Percentiles rank a stretch among this genome's conserved stretches.
phyloP scores from a whole-genome alignment of 2,797 vertebrate genomes.

The Smutsia gigantea region DNA sequence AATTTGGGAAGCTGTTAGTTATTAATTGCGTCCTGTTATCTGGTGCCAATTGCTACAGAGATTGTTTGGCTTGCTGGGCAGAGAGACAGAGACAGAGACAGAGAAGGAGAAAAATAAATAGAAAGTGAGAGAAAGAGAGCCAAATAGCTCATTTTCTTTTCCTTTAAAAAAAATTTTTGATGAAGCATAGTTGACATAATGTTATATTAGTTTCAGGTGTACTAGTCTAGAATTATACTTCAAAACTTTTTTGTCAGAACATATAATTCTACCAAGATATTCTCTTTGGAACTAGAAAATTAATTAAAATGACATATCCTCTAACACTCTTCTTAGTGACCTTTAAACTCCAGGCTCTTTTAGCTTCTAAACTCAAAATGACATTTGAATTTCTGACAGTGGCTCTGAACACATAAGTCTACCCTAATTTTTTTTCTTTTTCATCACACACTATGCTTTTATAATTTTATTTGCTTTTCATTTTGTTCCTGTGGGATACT shows the following conservation, averaged over 20 bases:
- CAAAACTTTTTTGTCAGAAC: neutral
- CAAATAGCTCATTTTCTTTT: neutral
- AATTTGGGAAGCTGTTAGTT: neutral
- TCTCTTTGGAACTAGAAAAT: slow-evolving; percentile 25
- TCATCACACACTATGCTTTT: slow-evolving; percentile 23
- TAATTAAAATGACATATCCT: neutral
- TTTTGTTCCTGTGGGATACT: neutral
- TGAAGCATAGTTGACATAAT: too few relatives aligned
- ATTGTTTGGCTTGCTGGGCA: neutral
- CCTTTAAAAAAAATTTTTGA: neutral
- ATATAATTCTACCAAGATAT: neutral
- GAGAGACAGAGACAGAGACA: neutral
- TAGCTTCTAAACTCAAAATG: neutral
- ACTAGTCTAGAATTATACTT: neutral
- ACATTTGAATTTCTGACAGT: slow-evolving; percentile 13
- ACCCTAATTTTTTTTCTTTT: neutral
- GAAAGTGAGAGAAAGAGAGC: neutral
- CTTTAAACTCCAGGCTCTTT: slow-evolving; percentile 10
- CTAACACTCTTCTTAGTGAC: neutral
- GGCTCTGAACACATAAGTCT: neutral
- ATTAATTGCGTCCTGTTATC: neutral
- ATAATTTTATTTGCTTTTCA: slow-evolving; percentile 32
- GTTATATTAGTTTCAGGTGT: too few relatives aligned
- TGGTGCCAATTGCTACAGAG: neutral
- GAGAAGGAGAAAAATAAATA: neutral